phyloP scores from a whole-genome alignment of 2,113 vertebrate genomes.

The Pitta sordida region DNA sequence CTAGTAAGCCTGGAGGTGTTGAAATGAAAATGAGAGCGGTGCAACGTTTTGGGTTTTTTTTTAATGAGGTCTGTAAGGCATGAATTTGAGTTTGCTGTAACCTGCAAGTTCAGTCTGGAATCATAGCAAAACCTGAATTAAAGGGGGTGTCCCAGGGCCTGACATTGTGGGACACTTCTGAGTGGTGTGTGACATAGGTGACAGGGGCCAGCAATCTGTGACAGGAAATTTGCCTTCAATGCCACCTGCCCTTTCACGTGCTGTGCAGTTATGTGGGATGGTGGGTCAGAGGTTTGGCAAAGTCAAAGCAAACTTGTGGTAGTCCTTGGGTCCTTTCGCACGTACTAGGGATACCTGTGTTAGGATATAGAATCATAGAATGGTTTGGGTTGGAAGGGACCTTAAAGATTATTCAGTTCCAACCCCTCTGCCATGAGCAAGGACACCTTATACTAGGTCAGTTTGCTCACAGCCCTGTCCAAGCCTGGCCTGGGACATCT shows the following conservation, averaged over 20 bases:
- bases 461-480: background rate
- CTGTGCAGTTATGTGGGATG: accelerated
- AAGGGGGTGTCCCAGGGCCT: background rate
- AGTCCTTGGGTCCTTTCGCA: background rate
- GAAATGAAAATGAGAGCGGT: slow-evolving; percentile 32
- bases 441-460: background rate
- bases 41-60: background rate
- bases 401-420: background rate
- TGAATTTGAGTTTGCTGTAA: background rate
- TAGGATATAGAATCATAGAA: background rate
- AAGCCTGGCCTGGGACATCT: background rate
- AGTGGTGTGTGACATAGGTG: accelerated
- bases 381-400: background rate
- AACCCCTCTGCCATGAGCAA: background rate
- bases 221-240: background rate
- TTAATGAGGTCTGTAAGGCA: background rate
- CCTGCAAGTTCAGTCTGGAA: background rate
- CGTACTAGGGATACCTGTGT: background rate
- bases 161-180: accelerated
- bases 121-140: background rate
- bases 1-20: slow-evolving; percentile 45
- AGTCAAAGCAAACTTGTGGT: background rate
- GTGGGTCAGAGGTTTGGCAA: background rate
- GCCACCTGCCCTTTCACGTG: background rate
- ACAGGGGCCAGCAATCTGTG: background rate